phyloP scores from a whole-genome alignment of 1,140 invertebrate genomes.

The Drosophila pallidifrons region DNA sequence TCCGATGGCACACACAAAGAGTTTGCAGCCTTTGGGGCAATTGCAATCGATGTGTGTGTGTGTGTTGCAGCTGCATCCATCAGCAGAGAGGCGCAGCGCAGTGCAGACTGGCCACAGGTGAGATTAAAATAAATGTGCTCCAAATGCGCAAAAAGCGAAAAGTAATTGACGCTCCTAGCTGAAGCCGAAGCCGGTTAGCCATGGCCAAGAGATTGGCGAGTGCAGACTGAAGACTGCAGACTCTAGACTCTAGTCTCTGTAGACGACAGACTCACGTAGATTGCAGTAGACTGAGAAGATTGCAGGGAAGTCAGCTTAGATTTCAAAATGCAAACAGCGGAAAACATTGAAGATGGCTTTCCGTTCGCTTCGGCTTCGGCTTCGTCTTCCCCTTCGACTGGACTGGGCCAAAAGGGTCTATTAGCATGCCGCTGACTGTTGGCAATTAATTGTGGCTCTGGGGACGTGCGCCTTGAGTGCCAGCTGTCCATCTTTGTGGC shows the following conservation, averaged over 20 bases:
- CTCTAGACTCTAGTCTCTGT: background rate
- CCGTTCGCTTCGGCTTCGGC: constrained; percentile 31
- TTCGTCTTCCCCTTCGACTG: background rate
- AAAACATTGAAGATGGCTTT: constrained; percentile 74
- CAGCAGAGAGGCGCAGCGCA: too few relatives aligned
- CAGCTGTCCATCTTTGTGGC: constrained; percentile 35
- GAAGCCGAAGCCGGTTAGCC: constrained; percentile 55
- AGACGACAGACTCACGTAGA: background rate
- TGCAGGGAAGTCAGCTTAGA: constrained; percentile 55
- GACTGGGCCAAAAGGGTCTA: constrained; percentile 50
- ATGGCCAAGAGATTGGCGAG: constrained; percentile 11
- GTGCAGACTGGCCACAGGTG: constrained; percentile 61
- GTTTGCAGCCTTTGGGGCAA: background rate
- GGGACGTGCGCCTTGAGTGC: constrained; percentile 48
- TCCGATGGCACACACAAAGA: constrained; percentile 21
- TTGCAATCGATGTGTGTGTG: background rate
- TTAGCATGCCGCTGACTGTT: constrained; percentile 71
- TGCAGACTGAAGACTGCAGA: constrained; percentile 8
- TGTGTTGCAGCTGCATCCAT: constrained; percentile 48
- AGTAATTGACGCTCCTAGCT: constrained; percentile 73
- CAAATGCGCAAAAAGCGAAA: constrained; percentile 82
- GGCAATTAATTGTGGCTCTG: constrained; percentile 66
- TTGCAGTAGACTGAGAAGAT: background rate
- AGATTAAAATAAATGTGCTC: constrained; percentile 83
- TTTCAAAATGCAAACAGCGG: constrained; percentile 80